These are phyloP conservation scores for Drosophila bocki DNA, from an alignment of 1,140 invertebrate species.

Conservation along the genomic window DNA sequence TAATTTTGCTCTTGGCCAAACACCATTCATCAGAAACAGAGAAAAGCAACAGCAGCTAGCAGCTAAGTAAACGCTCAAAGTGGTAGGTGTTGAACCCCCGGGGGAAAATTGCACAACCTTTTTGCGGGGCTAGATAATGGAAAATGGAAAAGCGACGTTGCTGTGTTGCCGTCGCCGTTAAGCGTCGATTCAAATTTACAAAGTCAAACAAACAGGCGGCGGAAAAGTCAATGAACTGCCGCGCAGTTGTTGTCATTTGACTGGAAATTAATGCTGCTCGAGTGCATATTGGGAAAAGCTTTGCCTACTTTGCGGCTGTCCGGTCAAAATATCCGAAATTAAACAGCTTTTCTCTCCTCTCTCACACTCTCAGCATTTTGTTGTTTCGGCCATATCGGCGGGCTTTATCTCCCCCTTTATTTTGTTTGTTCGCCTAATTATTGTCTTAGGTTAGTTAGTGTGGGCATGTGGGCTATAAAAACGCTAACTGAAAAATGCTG, in stretches of 20 bases:
- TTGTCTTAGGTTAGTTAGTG: conserved; percentile 83
- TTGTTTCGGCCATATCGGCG: conserved; percentile 1
- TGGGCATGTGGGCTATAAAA: conserved; percentile 65
- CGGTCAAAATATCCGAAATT: conserved; percentile 9
- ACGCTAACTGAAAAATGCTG: conserved; percentile 48
- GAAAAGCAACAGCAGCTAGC: conserved; percentile 10
- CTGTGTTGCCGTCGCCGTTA: background rate
- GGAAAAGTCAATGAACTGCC: conserved; percentile 39
- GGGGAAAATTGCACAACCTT: conserved; percentile 67
- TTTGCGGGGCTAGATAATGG: conserved; percentile 40
- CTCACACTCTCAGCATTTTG: conserved; percentile 5
- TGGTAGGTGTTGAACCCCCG: conserved; percentile 70
- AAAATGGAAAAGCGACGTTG: conserved; percentile 38
- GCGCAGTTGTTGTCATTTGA: conserved; percentile 25
- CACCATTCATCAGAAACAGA: conserved; percentile 30
- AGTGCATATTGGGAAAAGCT: conserved; percentile 32
- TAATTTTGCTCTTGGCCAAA: conserved; percentile 33
- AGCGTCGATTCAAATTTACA: conserved; percentile 42
- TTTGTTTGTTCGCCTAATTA: conserved; percentile 72
- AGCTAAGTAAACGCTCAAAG: conserved; percentile 46
- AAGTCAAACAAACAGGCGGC: conserved; percentile 44
- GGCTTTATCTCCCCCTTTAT: conserved; percentile 25
- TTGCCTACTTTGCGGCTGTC: conserved; percentile 51
- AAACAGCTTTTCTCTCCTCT: conserved; percentile 8
- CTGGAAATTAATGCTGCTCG: conserved; percentile 24